Evolutionary conservation across 2,113 vertebrate genomes (phyloP), one percentile per base, ranked within the genome.

Genomic region (Oncorhynchus tshawytscha): DNA sequence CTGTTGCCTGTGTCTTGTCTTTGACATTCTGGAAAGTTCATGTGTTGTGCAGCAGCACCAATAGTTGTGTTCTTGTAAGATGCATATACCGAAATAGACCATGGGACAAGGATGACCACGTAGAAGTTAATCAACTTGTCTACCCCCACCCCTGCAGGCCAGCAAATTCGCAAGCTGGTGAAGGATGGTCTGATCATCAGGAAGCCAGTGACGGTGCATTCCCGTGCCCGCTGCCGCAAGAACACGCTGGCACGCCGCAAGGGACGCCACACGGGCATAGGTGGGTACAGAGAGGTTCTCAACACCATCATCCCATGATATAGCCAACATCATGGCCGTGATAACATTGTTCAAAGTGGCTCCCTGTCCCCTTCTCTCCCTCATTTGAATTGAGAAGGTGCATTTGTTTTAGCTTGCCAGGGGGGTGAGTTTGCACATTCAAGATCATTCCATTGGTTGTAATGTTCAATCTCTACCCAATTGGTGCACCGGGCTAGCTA

Each of bases 131-230:
- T 54, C 16, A 54, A 54, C 51, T 4, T 15, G 20, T 25, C 60
- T n/a, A 22, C 1, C 20, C 39, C 39, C 18, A 8, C 16, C 45
- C 9, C 6, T n/a, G 0, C 66, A 99, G 97, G 97, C 73, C 97
- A 99, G 93, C 97, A 99, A 88, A 96, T 99, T 90, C 93, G 97
- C 67, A 99, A 99, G 60, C 85, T 99, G 86, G 97, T 99, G 64
- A 99, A 99, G 87, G 97, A 99, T 90, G 97, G 97, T 81, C 92
- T 99, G 76, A 99, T 99, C 85, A 99, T 99, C 80, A 94, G 97
- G 82, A 99, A 99, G 74, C 97, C 97, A 0, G 97, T 99, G 62
- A 98, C 97, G 0, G 97, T 99, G 71, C 97, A 99, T 85, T 99
- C 97, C 0, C 93, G 97, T 1, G 97, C 97, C 62, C 95, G 97